Conservation (phyloP, 2,113 vertebrate species). For the Daphoenositta chrysoptera region DNA sequence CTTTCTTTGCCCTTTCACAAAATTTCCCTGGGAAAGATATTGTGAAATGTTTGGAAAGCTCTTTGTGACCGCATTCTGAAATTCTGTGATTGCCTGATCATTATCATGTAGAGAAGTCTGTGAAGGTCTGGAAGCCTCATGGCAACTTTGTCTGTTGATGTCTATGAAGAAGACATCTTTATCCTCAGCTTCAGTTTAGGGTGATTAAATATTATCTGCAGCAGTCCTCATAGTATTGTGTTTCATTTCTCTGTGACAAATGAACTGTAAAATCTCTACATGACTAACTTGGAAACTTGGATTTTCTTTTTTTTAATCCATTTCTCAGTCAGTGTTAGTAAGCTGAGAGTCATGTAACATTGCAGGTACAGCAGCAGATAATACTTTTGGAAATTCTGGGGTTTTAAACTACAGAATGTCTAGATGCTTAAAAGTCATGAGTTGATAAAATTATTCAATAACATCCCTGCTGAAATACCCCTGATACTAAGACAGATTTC, state of each 20-base stretch:
- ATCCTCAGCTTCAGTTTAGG: not conserved
- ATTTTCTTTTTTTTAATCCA: not conserved
- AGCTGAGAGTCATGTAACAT: not conserved
- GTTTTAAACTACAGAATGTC: not conserved
- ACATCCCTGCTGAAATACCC: not conserved
- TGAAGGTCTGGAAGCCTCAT: not conserved
- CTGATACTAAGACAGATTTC: not conserved
- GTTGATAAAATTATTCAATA: not conserved
- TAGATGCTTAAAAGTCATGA: not conserved
- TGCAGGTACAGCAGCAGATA: not conserved
- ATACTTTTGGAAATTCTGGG: not conserved
- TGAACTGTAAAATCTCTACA: not conserved
- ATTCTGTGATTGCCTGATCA: not conserved
- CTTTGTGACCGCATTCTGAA: not conserved
- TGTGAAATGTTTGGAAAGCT: not conserved
- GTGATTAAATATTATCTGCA: not conserved
- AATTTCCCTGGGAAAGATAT: not conserved
- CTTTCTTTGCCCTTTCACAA: not conserved
- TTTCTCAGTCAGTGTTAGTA: not conserved
- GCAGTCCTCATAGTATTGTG: not conserved
- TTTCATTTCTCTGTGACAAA: not conserved
- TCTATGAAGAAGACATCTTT: not conserved
- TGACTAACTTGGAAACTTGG: not conserved
- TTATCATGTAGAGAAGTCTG: not conserved
- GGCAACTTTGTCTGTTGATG: not conserved